These are phyloP conservation scores for Luffia ferchaultella DNA, from an alignment of 2,888 invertebrate species.

Conservation along the genomic window DNA sequence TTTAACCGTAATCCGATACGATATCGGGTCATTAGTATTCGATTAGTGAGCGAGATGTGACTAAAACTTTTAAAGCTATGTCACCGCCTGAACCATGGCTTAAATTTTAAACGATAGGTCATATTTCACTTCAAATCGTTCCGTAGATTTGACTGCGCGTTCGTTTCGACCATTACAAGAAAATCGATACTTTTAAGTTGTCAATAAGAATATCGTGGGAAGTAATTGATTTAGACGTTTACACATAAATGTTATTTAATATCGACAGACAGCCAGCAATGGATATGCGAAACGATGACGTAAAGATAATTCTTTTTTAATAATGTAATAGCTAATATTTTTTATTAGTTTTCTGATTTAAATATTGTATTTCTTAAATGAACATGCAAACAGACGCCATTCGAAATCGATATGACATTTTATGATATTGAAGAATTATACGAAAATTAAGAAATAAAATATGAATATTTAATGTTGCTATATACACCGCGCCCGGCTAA, in stretches of 20 bases:
- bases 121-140: conserved; percentile 35
- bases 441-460: background rate
- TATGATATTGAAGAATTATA: background rate
- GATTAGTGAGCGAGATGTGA: conserved; percentile 46
- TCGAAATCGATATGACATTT: background rate
- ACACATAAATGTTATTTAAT: background rate
- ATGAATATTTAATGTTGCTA: too few relatives aligned
- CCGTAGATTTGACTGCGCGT: background rate
- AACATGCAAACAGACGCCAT: too few relatives aligned
- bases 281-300: background rate
- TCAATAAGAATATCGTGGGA: background rate
- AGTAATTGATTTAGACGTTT: background rate
- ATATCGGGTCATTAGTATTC: conserved; percentile 40
- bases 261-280: background rate
- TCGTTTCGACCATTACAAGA: background rate
- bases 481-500: too few relatives aligned
- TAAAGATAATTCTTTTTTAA: background rate
- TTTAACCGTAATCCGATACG: conserved; percentile 38
- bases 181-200: background rate
- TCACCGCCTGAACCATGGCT: background rate
- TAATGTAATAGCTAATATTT: background rate
- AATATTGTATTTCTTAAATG: too few relatives aligned
- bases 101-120: conserved; percentile 24
- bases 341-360: background rate
- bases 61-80: conserved; percentile 21